Conservation (phyloP, 2,888 invertebrate genomes). For the Dasysyrphus albostriatus region DNA sequence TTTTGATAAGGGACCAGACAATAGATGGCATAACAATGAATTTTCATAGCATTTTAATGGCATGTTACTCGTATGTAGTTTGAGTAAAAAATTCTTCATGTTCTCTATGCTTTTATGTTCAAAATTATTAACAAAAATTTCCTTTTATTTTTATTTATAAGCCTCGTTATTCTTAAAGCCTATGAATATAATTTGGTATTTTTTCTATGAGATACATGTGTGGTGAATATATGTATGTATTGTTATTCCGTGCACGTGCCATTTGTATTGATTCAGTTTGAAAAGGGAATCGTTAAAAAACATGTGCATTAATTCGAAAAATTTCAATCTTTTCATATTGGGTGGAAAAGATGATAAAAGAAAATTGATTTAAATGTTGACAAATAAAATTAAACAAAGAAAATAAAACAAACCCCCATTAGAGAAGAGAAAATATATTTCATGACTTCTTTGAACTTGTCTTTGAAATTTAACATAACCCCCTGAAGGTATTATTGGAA, state of each 20-base stretch:
- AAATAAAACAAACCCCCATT: no score
- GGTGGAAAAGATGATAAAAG: not conserved
- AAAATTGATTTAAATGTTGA: not conserved
- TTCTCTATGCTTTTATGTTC: not conserved
- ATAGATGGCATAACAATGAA: constrained; percentile 13
- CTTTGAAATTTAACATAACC: no score
- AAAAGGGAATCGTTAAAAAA: constrained; percentile 9
- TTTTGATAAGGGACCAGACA: constrained; percentile 16
- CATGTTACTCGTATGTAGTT: constrained; percentile 23
- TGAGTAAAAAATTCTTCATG: constrained; percentile 13
- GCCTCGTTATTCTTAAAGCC: constrained; percentile 7
- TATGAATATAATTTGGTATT: constrained; percentile 7
- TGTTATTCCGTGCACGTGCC: constrained; percentile 6
- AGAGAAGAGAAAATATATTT: no score
- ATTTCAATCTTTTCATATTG: not conserved
- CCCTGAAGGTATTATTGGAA: no score
- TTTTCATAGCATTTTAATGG: constrained; percentile 32
- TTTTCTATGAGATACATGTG: not conserved
- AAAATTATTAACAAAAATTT: constrained; percentile 12
- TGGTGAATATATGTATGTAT: not conserved
- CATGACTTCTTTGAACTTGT: no score
- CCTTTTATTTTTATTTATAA: not conserved
- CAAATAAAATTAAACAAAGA: not conserved
- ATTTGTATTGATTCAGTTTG: constrained; percentile 8
- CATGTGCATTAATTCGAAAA: not conserved